These are phyloP conservation scores for Spheniscus humboldti DNA, from an alignment of 2,797 vertebrate genomes.

Conservation along the genomic window DNA sequence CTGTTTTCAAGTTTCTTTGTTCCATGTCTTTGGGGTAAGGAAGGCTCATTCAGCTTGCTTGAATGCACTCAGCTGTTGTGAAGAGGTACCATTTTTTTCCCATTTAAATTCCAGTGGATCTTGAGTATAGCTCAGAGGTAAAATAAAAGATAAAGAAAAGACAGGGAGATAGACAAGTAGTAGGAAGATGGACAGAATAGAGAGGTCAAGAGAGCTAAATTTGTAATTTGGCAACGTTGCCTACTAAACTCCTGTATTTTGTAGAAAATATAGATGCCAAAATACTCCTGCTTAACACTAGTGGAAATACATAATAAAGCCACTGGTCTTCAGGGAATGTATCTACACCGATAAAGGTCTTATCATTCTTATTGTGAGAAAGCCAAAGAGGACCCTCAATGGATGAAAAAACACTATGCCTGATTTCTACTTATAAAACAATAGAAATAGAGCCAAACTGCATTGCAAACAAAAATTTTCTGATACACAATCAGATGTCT, in stretches of 20 bases:
- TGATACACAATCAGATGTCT: neutral
- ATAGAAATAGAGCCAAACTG: neutral
- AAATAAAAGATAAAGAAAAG: neutral
- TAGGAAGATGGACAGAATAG: neutral
- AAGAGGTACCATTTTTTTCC: neutral
- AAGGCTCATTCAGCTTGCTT: neutral
- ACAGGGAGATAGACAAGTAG: neutral
- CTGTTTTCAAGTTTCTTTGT: slow-evolving; percentile 16
- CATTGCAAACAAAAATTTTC: neutral
- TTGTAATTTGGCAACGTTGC: neutral
- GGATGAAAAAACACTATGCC: neutral
- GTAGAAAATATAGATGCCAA: neutral
- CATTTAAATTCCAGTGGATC: neutral
- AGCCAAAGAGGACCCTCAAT: neutral
- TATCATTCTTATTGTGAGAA: neutral
- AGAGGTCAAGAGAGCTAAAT: neutral
- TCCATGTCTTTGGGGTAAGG: neutral
- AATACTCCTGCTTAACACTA: neutral
- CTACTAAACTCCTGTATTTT: neutral
- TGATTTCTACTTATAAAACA: neutral
- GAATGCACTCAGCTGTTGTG: neutral
- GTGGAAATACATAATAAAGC: neutral
- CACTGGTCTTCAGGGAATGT: neutral
- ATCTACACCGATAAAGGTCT: neutral
- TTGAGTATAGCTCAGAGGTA: neutral